phyloP scores from a whole-genome alignment of 2,797 vertebrate species.

The Falco berigora region DNA sequence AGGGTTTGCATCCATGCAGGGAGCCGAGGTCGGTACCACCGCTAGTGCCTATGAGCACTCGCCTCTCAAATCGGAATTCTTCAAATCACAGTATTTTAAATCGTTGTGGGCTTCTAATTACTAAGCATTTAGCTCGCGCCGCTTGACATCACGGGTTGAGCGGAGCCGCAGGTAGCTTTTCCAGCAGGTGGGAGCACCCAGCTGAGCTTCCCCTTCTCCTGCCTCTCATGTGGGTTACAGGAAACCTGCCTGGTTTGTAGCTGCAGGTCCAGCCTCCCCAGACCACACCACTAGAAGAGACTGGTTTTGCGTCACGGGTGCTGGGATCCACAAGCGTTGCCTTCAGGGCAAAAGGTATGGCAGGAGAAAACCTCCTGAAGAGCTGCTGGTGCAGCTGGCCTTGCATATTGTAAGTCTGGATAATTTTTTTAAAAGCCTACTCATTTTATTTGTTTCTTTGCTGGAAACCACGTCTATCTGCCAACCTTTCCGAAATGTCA shows the following conservation, averaged over 20 bases:
- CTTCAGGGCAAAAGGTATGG: not conserved
- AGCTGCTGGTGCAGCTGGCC: not conserved
- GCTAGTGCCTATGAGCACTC: fast-evolving
- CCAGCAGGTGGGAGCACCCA: fast-evolving
- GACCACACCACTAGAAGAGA: fast-evolving
- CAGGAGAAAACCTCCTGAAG: not conserved
- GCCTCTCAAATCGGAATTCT: fast-evolving
- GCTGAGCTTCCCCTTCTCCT: not conserved
- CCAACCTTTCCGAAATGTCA: constrained; percentile 80
- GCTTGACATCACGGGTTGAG: fast-evolving
- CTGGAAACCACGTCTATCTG: constrained; percentile 71
- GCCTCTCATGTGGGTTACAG: fast-evolving
- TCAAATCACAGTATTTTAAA: fast-evolving
- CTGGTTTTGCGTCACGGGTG: fast-evolving
- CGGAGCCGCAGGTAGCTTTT: not conserved
- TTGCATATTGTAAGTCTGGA: constrained; percentile 1
- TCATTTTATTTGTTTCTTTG: constrained; percentile 69
- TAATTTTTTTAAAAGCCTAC: constrained; percentile 27
- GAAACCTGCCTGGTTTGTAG: not conserved
- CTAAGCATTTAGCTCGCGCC: fast-evolving
- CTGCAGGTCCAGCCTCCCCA: not conserved
- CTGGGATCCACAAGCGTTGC: not conserved
- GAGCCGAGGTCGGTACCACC: not conserved
- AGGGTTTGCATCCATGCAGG: fast-evolving
- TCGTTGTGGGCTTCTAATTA: fast-evolving